A percentile compares a stretch with the other conserved stretches of the same genome.
These are phyloP conservation scores for Ctenomys sociabilis DNA, from an alignment of 2,113 vertebrate species.

Conservation along the genomic window DNA sequence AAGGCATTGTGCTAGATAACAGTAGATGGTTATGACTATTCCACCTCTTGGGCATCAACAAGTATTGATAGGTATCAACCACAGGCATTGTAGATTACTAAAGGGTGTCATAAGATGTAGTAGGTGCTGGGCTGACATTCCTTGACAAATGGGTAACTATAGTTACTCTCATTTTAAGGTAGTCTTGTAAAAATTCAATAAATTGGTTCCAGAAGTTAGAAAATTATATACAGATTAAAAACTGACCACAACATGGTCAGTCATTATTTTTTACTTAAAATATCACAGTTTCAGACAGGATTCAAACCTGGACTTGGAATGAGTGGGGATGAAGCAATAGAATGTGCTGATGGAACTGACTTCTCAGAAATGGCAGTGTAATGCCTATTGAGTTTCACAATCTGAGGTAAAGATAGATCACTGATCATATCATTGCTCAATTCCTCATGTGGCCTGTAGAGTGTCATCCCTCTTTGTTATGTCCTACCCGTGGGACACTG, in stretches of 20 bases:
- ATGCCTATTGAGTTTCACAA: not conserved
- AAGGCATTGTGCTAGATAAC: not conserved
- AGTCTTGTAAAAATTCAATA: constrained; percentile 15
- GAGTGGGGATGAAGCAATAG: not conserved
- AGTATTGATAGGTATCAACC: not conserved
- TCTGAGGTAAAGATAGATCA: not conserved
- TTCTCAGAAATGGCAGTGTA: not conserved
- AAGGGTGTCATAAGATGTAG: not conserved
- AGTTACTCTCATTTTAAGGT: not conserved
- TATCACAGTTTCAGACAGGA: not conserved
- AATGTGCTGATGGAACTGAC: not conserved
- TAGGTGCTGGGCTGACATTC: not conserved
- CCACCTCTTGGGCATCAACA: constrained; percentile 3
- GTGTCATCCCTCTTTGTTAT: too few species aligned
- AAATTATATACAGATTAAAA: not conserved
- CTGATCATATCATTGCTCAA: too few species aligned
- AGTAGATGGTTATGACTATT: not conserved
- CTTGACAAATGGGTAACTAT: not conserved
- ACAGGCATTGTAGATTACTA: not conserved
- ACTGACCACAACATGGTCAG: not conserved
- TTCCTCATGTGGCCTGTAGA: too few species aligned
- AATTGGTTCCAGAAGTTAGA: not conserved
- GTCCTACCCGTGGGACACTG: accelerated
- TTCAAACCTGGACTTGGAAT: not conserved
- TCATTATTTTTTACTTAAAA: not conserved